Evolutionary conservation across 2,888 invertebrate genomes (phyloP).

Genomic region (Ecdyonurus torrentis): DNA sequence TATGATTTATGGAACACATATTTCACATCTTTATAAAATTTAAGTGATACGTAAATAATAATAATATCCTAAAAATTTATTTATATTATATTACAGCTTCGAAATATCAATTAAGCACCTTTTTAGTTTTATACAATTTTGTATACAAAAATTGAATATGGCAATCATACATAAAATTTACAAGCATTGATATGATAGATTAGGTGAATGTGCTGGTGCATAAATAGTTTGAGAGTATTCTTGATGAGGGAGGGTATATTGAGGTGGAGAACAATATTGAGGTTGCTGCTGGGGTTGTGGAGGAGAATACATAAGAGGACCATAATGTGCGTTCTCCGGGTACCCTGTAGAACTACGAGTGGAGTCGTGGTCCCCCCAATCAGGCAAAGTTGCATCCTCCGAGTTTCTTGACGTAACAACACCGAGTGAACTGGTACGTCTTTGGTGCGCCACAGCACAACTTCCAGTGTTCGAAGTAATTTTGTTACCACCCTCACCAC

Average conservation of each 20-base stretch:
- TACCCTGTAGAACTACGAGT: background rate
- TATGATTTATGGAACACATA: too few species aligned
- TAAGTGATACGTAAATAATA: too few species aligned
- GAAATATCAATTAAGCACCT: too few species aligned
- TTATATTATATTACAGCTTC: too few species aligned
- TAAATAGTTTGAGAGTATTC: background rate
- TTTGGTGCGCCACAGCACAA: slow-evolving; percentile 14
- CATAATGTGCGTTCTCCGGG: background rate
- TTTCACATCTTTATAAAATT: too few species aligned
- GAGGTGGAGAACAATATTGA: background rate
- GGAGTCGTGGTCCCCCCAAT: background rate
- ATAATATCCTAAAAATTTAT: too few species aligned
- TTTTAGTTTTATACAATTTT: too few species aligned
- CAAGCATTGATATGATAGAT: background rate
- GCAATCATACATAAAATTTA: too few species aligned
- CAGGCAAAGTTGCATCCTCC: background rate
- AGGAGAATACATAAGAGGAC: background rate
- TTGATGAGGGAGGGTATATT: background rate
- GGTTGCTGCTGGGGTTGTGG: background rate
- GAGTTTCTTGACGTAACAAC: background rate
- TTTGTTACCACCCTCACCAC: slow-evolving; percentile 53
- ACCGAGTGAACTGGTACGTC: background rate
- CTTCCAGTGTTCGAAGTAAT: slow-evolving; percentile 42
- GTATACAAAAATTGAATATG: too few species aligned
- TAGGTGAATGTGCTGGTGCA: background rate